phyloP scores from a whole-genome alignment of 92 coral and sea anemone species.

The Siderastrea radians region DNA sequence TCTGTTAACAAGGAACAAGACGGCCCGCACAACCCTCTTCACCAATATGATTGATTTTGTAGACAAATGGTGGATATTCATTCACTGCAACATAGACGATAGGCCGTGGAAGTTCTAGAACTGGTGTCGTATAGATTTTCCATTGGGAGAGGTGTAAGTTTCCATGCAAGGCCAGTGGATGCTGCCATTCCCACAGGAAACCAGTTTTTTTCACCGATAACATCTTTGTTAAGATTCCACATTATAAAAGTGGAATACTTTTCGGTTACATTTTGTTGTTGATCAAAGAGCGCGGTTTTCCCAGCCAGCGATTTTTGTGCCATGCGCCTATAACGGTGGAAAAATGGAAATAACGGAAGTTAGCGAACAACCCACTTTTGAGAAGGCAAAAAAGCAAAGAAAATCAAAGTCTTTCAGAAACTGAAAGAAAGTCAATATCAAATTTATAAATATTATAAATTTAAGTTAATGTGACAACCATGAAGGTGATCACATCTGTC shows the following conservation, averaged over 20 bases:
- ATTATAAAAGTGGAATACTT: not conserved
- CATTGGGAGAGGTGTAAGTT: conserved; percentile 14
- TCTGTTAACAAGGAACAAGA: not conserved
- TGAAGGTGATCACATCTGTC: no score
- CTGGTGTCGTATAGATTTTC: conserved; percentile 6
- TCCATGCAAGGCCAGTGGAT: conserved; percentile 5
- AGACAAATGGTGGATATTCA: conserved; percentile 21
- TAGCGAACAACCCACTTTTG: no score
- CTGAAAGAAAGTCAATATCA: no score
- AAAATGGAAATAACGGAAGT: no score
- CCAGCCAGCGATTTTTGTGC: not conserved
- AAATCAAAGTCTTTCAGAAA: no score
- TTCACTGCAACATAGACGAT: conserved; percentile 5
- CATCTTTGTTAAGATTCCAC: conserved; percentile 14
- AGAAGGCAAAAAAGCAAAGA: no score
- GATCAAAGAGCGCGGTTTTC: not conserved
- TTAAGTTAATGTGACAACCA: no score
- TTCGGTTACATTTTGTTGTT: not conserved
- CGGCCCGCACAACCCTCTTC: not conserved
- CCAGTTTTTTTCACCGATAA: not conserved
- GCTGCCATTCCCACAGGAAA: conserved; percentile 23
- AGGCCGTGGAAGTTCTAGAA: not conserved
- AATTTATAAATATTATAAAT: no score
- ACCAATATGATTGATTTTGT: not conserved
- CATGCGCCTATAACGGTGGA: not conserved